Percentiles rank a stretch among this genome's conserved stretches.
These are phyloP conservation scores for Erebia aethiops DNA, from an alignment of 2,888 invertebrate genomes.

Conservation along the genomic window DNA sequence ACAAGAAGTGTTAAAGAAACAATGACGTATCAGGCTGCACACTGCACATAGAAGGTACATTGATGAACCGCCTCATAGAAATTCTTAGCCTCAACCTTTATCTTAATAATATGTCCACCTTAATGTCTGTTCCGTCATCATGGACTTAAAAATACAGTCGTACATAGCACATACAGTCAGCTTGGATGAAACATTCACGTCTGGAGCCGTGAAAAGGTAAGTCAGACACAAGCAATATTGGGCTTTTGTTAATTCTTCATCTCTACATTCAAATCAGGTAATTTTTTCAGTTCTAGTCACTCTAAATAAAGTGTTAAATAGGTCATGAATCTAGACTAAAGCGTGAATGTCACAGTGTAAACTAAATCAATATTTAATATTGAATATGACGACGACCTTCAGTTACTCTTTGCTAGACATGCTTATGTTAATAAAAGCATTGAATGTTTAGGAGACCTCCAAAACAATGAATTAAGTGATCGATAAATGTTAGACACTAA, in stretches of 20 bases:
- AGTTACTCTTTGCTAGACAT: conserved; percentile 7
- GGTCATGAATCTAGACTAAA: conserved; percentile 34
- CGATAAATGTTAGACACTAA: conserved; percentile 51
- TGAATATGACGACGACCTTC: conserved; percentile 33
- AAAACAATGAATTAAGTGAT: conserved; percentile 47
- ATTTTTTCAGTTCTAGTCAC: neutral
- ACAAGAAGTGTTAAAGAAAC: no score
- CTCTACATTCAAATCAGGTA: neutral
- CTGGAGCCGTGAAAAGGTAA: no score
- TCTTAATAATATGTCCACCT: no score
- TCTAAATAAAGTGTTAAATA: conserved; percentile 24
- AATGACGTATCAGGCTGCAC: no score
- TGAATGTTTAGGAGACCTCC: conserved; percentile 9
- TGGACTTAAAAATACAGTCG: no score
- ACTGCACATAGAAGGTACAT: no score
- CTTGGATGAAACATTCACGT: no score
- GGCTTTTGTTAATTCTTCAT: neutral
- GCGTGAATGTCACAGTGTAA: conserved; percentile 28
- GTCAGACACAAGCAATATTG: no score
- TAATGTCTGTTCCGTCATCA: no score
- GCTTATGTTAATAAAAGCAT: conserved; percentile 11
- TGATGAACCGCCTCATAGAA: no score
- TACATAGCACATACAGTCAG: no score
- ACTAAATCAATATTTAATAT: conserved; percentile 40
- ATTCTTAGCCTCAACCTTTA: no score